Evolutionary conservation across 1,140 invertebrate species (phyloP).

Genomic region (Camponotus vicinus): DNA sequence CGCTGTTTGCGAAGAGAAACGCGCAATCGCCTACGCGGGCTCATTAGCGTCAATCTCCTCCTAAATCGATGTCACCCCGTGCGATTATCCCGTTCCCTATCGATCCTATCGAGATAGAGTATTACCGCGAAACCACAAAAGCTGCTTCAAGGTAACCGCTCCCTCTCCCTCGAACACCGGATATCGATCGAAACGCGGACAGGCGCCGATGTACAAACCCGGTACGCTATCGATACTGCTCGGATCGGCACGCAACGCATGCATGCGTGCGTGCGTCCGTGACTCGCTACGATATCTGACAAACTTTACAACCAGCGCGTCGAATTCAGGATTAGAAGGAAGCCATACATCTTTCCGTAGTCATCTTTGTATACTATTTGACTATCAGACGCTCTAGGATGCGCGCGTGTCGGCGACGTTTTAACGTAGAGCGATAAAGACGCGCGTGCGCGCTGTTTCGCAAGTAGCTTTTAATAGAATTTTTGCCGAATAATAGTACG

Average conservation of each 20-base stretch:
- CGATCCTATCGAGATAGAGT: background rate
- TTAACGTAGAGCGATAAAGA: slow-evolving; percentile 11
- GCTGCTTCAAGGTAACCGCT: slow-evolving; percentile 29
- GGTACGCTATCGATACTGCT: slow-evolving; percentile 12
- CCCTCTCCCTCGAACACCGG: background rate
- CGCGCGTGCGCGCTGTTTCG: slow-evolving; percentile 26
- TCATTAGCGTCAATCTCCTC: slow-evolving; percentile 23
- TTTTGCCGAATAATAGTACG: background rate
- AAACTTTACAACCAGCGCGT: slow-evolving; percentile 21
- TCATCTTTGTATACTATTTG: background rate
- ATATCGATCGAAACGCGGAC: slow-evolving; percentile 45
- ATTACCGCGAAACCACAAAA: background rate
- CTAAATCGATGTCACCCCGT: background rate
- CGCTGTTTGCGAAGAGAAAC: background rate
- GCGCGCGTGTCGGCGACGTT: background rate
- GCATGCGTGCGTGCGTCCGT: slow-evolving; percentile 1
- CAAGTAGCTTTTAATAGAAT: background rate
- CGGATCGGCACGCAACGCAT: slow-evolving; percentile 16
- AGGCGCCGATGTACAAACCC: background rate
- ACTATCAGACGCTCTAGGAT: background rate
- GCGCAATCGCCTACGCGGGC: background rate
- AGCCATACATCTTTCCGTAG: background rate
- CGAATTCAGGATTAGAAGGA: slow-evolving; percentile 1
- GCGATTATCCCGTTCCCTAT: slow-evolving; percentile 16
- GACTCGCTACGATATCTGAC: slow-evolving; percentile 40